Conservation (phyloP, 2,888 invertebrate genomes). For the Phalera bucephala region DNA sequence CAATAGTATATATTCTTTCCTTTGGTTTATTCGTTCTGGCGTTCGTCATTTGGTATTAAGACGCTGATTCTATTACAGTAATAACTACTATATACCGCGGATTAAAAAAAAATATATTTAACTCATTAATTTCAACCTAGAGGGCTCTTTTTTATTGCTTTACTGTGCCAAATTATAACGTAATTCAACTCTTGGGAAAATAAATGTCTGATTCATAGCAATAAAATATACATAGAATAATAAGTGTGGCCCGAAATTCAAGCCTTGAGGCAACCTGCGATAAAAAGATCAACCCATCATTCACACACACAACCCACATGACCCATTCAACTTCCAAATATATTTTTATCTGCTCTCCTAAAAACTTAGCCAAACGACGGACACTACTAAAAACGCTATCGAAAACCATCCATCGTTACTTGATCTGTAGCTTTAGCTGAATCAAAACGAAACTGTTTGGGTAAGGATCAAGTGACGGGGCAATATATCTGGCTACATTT, state of each 20-base stretch:
- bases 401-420: slow-evolving; percentile 16
- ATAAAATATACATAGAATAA: slow-evolving; percentile 8
- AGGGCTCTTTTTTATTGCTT: no score
- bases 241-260: slow-evolving; percentile 11
- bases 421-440: slow-evolving; percentile 16
- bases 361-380: slow-evolving; percentile 22
- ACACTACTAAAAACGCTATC: slow-evolving; percentile 21
- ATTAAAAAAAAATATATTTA: no score
- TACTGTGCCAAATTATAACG: no score
- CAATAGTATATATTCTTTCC: no score
- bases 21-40: no score
- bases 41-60: no score
- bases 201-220: no score
- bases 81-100: no score
- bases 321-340: slow-evolving; percentile 26
- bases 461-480: slow-evolving; percentile 14
- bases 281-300: slow-evolving; percentile 16
- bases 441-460: slow-evolving; percentile 8
- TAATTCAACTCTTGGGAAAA: no score
- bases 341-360: slow-evolving; percentile 21
- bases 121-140: no score
- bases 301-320: slow-evolving; percentile 17
- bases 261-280: slow-evolving; percentile 7
- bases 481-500: slow-evolving; percentile 27
- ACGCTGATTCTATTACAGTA: no score